Evolutionary conservation across 2,888 invertebrate genomes (phyloP).

Genomic region (Drosophila antonietae): DNA sequence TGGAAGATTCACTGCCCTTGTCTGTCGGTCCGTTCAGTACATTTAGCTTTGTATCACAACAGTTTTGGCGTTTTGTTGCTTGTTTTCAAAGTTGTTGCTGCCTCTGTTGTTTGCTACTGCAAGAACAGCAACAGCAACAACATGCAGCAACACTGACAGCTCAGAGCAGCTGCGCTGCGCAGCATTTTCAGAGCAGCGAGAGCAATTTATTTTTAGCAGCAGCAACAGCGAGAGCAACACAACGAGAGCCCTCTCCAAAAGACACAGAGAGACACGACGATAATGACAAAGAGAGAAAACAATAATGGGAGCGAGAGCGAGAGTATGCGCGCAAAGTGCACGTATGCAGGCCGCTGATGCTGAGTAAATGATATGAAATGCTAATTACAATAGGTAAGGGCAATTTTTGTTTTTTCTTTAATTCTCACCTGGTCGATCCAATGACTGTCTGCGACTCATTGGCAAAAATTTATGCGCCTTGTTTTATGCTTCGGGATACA

Average conservation of each 20-base stretch:
- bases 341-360: slow-evolving; percentile 69
- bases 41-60: slow-evolving; percentile 57
- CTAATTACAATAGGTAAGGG: slow-evolving; percentile 62
- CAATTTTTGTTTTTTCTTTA: slow-evolving; percentile 36
- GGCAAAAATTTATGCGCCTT: slow-evolving; percentile 76
- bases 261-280: slow-evolving; percentile 23
- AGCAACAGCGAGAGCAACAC: slow-evolving; percentile 55
- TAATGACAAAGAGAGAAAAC: slow-evolving; percentile 13
- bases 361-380: slow-evolving; percentile 60
- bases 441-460: slow-evolving; percentile 82
- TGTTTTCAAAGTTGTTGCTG: slow-evolving; percentile 64
- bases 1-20: slow-evolving; percentile 34
- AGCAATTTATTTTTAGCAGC: slow-evolving; percentile 69
- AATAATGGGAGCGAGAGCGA: slow-evolving; percentile 23
- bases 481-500: slow-evolving; percentile 66
- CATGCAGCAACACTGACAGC: slow-evolving; percentile 46
- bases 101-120: slow-evolving; percentile 32
- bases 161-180: slow-evolving; percentile 76
- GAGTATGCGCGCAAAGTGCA: slow-evolving; percentile 73
- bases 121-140: slow-evolving; percentile 28
- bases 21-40: slow-evolving; percentile 35
- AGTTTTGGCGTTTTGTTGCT: slow-evolving; percentile 52
- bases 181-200: slow-evolving; percentile 66
- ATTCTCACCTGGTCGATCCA: slow-evolving; percentile 81
- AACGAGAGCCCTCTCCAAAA: slow-evolving; percentile 53